phyloP scores from a whole-genome alignment of 2,113 vertebrate genomes.

The Dipodomys spectabilis region DNA sequence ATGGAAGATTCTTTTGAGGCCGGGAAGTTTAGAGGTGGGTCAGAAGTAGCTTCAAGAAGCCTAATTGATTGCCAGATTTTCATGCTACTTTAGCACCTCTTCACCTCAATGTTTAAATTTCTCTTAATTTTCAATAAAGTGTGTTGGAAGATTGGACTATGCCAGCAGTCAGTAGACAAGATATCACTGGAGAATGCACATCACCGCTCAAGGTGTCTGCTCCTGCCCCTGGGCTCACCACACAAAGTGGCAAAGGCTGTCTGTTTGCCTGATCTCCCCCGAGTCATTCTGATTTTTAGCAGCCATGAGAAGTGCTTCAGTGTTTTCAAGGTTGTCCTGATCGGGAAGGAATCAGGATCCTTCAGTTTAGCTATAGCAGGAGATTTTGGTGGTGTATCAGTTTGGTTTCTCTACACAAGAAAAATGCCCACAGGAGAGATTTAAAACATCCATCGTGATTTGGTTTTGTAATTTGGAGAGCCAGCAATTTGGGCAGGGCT shows the following conservation, averaged over 20 bases:
- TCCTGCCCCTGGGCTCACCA: not conserved
- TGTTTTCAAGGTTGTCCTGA: not conserved
- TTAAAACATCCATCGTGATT: not conserved
- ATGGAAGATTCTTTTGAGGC: conserved; percentile 46
- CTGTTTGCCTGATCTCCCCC: not conserved
- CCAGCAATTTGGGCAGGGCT: not conserved
- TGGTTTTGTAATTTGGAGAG: not conserved
- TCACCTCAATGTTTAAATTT: not conserved
- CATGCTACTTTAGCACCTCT: conserved; percentile 23
- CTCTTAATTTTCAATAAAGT: conserved; percentile 27
- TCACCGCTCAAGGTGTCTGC: not conserved
- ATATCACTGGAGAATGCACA: not conserved
- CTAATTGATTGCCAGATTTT: conserved; percentile 54
- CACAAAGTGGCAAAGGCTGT: not conserved
- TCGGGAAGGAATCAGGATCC: not conserved
- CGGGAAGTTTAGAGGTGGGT: conserved; percentile 68
- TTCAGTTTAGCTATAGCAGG: not conserved
- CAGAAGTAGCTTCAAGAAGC: conserved; percentile 62
- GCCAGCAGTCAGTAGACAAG: not conserved
- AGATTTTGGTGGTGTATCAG: not conserved
- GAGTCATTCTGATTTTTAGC: not conserved
- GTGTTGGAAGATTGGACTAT: not conserved
- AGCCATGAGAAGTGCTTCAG: not conserved
- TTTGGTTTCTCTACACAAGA: not conserved
- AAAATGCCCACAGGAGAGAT: not conserved